A percentile compares a stretch with the other conserved stretches of the same genome.
Conservation (phyloP, 2,797 vertebrate genomes). For the Rhodeus uyekii region DNA sequence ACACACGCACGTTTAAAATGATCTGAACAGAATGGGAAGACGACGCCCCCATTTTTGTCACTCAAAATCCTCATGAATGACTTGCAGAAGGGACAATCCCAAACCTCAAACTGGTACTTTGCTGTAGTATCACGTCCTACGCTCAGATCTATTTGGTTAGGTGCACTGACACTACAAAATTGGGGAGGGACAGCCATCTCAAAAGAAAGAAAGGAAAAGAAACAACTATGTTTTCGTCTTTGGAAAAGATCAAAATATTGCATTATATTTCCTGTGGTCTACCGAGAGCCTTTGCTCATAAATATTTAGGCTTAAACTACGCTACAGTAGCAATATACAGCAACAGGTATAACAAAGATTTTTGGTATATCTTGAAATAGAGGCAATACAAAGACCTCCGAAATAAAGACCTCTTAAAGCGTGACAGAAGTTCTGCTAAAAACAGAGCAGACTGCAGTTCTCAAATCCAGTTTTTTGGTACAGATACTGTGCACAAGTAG, state of each 20-base stretch:
- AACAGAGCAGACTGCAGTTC: conserved; percentile 80
- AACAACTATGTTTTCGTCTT: conserved; percentile 71
- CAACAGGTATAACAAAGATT: conserved; percentile 83
- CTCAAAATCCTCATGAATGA: conserved; percentile 38
- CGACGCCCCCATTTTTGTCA: conserved; percentile 20
- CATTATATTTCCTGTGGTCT: conserved; percentile 81
- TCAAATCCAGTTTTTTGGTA: conserved; percentile 83
- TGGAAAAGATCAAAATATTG: conserved; percentile 86
- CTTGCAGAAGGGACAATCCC: conserved; percentile 12
- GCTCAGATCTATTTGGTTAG: conserved; percentile 70
- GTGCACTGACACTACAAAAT: conserved; percentile 73
- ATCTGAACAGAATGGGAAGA: conserved; percentile 57
- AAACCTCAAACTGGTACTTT: conserved; percentile 41
- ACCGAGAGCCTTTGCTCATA: conserved; percentile 80
- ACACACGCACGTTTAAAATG: conserved; percentile 34
- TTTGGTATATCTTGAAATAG: conserved; percentile 86
- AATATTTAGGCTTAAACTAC: conserved; percentile 82
- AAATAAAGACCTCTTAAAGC: conserved; percentile 63
- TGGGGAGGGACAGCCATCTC: conserved; percentile 63
- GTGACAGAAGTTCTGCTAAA: conserved; percentile 70
- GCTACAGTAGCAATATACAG: conserved; percentile 81
- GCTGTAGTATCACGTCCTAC: conserved; percentile 47
- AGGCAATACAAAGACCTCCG: conserved; percentile 71
- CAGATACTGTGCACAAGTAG: conserved; percentile 87
- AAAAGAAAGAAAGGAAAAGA: conserved; percentile 57